Percentiles rank a stretch among this genome's conserved stretches.
Evolutionary conservation across 2,113 vertebrate species (phyloP).

Genomic region (Alethe castanea): DNA sequence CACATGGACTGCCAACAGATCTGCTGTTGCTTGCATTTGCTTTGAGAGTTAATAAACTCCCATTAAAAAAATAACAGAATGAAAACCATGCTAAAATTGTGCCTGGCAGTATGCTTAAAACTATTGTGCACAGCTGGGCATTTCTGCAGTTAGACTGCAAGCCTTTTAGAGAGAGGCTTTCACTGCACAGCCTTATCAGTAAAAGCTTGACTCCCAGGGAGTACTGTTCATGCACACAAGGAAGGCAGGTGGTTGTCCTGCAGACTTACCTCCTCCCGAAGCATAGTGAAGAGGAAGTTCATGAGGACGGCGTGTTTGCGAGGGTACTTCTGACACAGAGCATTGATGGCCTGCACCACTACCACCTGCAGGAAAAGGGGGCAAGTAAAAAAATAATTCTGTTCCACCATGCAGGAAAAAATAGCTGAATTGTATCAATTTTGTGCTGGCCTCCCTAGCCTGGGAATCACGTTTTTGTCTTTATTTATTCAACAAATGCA

Average conservation of each 20-base stretch:
- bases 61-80: neutral
- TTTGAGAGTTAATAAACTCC: neutral
- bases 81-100: neutral
- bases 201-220: neutral
- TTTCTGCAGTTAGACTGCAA: neutral
- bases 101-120: neutral
- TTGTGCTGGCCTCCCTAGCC: neutral
- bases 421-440: neutral
- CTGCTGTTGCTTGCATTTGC: neutral
- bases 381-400: neutral
- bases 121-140: neutral
- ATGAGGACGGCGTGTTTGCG: constrained; percentile 80
- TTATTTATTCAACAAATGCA: neutral
- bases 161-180: neutral
- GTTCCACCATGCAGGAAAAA: neutral
- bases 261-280: constrained; percentile 78
- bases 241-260: neutral
- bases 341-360: constrained; percentile 82
- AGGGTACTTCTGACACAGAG: constrained; percentile 83
- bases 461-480: neutral
- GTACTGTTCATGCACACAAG: neutral
- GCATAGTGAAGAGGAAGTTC: constrained; percentile 84
- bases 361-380: constrained; percentile 69
- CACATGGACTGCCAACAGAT: neutral
- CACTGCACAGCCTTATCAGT: neutral